phyloP scores from a whole-genome alignment of 2,797 vertebrate genomes.

The Dicrostonyx torquatus region DNA sequence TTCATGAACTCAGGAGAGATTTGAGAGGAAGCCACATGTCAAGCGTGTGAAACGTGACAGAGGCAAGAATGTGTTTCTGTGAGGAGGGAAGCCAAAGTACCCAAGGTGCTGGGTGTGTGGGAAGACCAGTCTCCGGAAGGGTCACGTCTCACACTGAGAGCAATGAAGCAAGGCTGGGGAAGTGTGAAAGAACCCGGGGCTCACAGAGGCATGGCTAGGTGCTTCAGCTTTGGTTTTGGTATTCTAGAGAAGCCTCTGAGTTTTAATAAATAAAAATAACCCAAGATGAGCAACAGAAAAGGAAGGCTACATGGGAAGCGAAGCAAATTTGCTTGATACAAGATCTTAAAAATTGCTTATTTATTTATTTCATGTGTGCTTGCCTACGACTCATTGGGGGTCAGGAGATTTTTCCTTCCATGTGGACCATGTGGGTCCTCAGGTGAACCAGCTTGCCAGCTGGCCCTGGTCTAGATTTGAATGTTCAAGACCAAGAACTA shows the following conservation, averaged over 20 bases:
- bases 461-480: not conserved
- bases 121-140: not conserved
- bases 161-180: not conserved
- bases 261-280: constrained; percentile 23
- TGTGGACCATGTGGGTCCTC: not conserved
- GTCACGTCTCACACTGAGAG: not conserved
- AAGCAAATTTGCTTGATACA: not conserved
- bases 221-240: not conserved
- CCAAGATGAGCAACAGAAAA: not conserved
- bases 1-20: not conserved
- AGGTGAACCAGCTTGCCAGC: not conserved
- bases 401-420: not conserved
- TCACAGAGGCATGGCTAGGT: not conserved
- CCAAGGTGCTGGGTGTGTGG: not conserved
- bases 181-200: not conserved
- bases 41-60: not conserved
- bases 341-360: not conserved
- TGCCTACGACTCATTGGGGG: not conserved
- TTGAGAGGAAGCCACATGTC: not conserved
- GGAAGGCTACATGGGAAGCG: not conserved
- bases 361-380: not conserved
- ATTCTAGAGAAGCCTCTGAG: not conserved
- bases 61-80: not conserved
- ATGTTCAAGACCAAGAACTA: not conserved
- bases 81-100: not conserved